phyloP scores from a whole-genome alignment of 2,888 invertebrate species.

The Drosophila nr. medialis region DNA sequence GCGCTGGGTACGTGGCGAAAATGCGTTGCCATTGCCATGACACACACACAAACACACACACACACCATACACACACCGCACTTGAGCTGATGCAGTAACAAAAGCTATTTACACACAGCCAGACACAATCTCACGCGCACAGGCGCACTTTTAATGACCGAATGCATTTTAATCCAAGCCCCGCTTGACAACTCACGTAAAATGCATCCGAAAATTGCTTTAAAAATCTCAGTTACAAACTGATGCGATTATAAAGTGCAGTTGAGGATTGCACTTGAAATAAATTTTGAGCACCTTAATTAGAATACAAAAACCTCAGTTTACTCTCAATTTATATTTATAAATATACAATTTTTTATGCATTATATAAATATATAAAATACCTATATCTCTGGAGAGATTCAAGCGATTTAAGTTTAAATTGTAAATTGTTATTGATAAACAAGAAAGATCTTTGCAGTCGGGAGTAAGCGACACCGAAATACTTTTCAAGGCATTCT shows the following conservation, averaged over 20 bases:
- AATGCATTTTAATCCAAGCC: conserved; percentile 81
- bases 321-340: neutral
- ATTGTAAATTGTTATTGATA: neutral
- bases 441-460: too few relatives aligned
- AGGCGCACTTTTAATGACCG: conserved; percentile 77
- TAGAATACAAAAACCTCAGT: neutral
- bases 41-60: conserved; percentile 2
- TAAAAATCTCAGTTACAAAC: conserved; percentile 30
- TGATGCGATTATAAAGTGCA: conserved; percentile 18
- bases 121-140: conserved; percentile 69
- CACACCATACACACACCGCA: conserved; percentile 1
- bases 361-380: neutral
- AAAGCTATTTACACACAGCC: conserved; percentile 70
- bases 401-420: neutral
- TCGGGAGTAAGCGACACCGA: too few relatives aligned
- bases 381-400: neutral
- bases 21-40: conserved; percentile 60
- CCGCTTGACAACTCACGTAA: conserved; percentile 75
- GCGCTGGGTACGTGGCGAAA: conserved; percentile 71
- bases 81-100: conserved; percentile 47
- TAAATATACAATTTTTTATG: neutral
- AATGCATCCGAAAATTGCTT: conserved; percentile 53
- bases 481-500: too few relatives aligned
- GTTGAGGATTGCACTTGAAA: conserved; percentile 2
- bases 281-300: neutral